Evolutionary conservation across 2,888 invertebrate species (phyloP).

Genomic region (Apotomis turbidana): DNA sequence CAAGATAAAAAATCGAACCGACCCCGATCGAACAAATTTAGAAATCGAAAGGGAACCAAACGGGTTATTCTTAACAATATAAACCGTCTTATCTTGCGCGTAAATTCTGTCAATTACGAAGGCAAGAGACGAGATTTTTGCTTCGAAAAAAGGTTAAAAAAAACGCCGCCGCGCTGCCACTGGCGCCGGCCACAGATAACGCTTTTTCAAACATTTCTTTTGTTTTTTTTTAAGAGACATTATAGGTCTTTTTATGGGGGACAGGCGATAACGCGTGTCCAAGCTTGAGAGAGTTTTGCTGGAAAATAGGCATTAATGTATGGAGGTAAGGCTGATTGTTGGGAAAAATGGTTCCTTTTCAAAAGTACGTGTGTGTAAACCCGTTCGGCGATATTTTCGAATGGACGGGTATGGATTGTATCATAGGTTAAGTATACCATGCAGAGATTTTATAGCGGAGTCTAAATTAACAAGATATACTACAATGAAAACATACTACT

Average conservation of each 20-base stretch:
- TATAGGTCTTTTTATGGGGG: slow-evolving; percentile 52
- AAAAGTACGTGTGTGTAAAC: slow-evolving; percentile 50
- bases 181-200: slow-evolving; percentile 56
- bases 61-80: slow-evolving; percentile 45
- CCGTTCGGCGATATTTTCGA: slow-evolving; percentile 47
- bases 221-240: slow-evolving; percentile 46
- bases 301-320: slow-evolving; percentile 11
- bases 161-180: slow-evolving; percentile 51
- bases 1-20: slow-evolving; percentile 15
- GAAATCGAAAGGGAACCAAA: slow-evolving; percentile 43
- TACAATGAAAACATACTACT: neutral
- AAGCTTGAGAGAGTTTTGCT: slow-evolving; percentile 42
- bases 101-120: slow-evolving; percentile 58
- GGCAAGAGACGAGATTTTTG: slow-evolving; percentile 43
- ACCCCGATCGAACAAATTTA: slow-evolving; percentile 22
- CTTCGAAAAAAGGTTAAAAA: slow-evolving; percentile 43
- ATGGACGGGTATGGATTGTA: slow-evolving; percentile 8
- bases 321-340: slow-evolving; percentile 13
- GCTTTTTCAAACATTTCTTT: slow-evolving; percentile 48
- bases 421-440: slow-evolving; percentile 8
- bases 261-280: slow-evolving; percentile 52
- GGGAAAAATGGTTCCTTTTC: slow-evolving; percentile 40
- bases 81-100: slow-evolving; percentile 50
- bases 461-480: neutral
- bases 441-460: neutral